phyloP scores from a whole-genome alignment of 37 sponge, comb jelly and placozoan species.

The Haliclona indistincta region DNA sequence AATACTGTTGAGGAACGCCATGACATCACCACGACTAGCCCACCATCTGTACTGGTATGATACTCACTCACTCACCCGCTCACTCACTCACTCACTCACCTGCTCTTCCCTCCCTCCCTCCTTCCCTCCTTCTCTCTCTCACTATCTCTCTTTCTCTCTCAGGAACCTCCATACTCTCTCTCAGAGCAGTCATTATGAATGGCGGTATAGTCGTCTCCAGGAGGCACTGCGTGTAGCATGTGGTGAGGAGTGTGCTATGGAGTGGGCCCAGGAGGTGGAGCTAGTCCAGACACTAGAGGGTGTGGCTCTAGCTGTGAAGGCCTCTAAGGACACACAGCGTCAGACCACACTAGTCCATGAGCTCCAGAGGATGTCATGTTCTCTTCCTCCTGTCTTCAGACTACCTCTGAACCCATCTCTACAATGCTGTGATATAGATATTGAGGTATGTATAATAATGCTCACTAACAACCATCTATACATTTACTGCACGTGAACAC shows the following conservation, averaged over 20 bases:
- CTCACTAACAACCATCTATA: background rate
- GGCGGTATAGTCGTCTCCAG: constrained; percentile 12
- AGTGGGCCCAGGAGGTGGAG: constrained; percentile 44
- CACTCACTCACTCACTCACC: background rate
- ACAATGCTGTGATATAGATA: constrained; percentile 45
- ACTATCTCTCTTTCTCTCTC: background rate
- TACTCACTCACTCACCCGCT: background rate
- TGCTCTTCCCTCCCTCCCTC: no score
- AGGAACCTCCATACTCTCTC: constrained; percentile 9
- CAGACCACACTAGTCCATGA: constrained; percentile 63
- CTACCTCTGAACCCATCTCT: constrained; percentile 67
- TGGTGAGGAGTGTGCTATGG: constrained; percentile 16
- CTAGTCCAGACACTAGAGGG: constrained; percentile 42
- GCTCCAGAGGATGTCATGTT: constrained; percentile 22
- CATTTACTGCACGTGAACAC: background rate
- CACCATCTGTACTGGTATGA: constrained; percentile 65
- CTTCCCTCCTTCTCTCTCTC: background rate
- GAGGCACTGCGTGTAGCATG: constrained; percentile 19
- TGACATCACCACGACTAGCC: constrained; percentile 43
- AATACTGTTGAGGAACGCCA: constrained; percentile 44
- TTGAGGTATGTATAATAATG: constrained; percentile 23
- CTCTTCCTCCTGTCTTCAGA: constrained; percentile 27
- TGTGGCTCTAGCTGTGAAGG: constrained; percentile 56
- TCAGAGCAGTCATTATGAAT: constrained; percentile 7
- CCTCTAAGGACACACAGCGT: constrained; percentile 38